These are phyloP conservation scores for Pterobdella sp. DNA, from an alignment of 2,888 invertebrate genomes.

Conservation along the genomic window DNA sequence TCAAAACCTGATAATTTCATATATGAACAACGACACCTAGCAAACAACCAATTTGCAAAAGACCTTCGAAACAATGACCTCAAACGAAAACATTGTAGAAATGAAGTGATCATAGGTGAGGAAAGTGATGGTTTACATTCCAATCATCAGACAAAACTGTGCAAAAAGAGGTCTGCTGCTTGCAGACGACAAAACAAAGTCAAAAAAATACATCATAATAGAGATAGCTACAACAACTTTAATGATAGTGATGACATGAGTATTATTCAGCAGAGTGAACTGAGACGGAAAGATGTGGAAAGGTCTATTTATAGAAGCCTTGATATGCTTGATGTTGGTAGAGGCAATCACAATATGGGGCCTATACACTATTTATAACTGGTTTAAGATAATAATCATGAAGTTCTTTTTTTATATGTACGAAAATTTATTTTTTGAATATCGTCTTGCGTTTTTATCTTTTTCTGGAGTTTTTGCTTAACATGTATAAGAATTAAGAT, in stretches of 20 bases:
- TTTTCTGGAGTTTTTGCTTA: too few species aligned
- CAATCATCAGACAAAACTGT: neutral
- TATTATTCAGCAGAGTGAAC: neutral
- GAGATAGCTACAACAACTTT: neutral
- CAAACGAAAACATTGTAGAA: neutral
- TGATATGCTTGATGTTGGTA: conserved; percentile 4
- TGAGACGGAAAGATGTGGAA: neutral
- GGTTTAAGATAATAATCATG: too few species aligned
- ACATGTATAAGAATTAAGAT: too few species aligned
- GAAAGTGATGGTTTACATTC: neutral
- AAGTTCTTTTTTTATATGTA: too few species aligned
- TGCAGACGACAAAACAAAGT: neutral
- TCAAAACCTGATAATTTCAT: neutral
- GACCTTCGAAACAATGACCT: neutral
- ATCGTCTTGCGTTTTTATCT: too few species aligned
- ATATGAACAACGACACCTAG: neutral
- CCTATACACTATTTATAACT: conserved; percentile 2
- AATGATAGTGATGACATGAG: conserved; percentile 9
- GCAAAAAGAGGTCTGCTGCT: neutral
- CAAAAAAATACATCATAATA: neutral
- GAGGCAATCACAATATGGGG: neutral
- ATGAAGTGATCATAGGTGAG: neutral
- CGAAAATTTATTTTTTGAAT: too few species aligned
- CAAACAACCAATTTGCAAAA: neutral
- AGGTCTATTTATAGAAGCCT: neutral